phyloP scores from a whole-genome alignment of 1,140 invertebrate genomes.

The Drosophila ercepeae region DNA sequence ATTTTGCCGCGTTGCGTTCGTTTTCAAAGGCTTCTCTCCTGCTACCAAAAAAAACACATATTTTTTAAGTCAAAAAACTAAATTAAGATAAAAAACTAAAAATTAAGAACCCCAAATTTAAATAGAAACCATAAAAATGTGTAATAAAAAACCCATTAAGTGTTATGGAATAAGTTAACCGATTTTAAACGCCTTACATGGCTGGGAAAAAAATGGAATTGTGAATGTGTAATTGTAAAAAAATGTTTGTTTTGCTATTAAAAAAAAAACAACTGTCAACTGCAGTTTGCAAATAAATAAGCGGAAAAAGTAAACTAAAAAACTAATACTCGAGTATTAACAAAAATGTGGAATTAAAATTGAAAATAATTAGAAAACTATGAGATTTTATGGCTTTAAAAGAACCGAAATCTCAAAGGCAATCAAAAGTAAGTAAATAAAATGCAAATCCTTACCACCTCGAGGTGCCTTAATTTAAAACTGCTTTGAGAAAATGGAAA shows the following conservation, averaged over 20 bases:
- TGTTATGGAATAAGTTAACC: constrained; percentile 13
- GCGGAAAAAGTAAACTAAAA: background rate
- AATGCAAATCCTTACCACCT: background rate
- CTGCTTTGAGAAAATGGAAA: background rate
- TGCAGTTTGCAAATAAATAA: constrained; percentile 4
- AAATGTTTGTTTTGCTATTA: constrained; percentile 10
- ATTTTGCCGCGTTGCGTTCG: constrained; percentile 69
- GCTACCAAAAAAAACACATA: background rate
- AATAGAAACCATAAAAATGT: background rate
- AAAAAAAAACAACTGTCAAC: constrained; percentile 4
- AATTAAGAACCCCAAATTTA: background rate
- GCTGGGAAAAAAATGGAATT: constrained; percentile 12
- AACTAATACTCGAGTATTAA: background rate
- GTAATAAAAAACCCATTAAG: background rate
- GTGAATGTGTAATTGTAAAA: too few relatives aligned
- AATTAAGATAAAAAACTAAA: constrained; percentile 1
- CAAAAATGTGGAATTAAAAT: background rate
- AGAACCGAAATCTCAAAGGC: background rate
- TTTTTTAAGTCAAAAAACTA: background rate
- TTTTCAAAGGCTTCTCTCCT: constrained; percentile 6
- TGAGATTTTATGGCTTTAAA: background rate
- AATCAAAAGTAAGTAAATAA: background rate
- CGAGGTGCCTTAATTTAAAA: background rate
- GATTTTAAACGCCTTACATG: constrained; percentile 30
- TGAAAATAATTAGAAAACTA: background rate